Evolutionary conservation across 2,113 vertebrate species (phyloP), one percentile per base, ranked within the genome.

Genomic region (Atrichornis clamosus): DNA sequence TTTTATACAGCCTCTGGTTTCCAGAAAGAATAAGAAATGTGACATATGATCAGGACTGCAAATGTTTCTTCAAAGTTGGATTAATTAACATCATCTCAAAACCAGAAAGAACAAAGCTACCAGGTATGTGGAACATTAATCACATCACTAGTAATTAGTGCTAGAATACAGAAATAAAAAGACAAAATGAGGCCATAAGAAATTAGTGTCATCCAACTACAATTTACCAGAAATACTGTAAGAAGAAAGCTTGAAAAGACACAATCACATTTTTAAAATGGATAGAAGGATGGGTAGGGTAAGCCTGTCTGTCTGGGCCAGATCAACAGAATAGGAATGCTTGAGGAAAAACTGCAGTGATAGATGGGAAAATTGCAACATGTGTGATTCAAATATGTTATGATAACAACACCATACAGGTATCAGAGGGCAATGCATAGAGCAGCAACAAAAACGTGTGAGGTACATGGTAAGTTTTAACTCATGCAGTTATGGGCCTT

Each of bases 1-100:
- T 96, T 91, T 96, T 96, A 90, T 56, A 92, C 77, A 95, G 92
- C 35, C 49, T 80, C 84, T 87, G 72, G 65, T 90, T 97, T 97
- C 96, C 89, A 96, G 32, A 84, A 93, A 91, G 76, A 97, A 94
- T 96, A 95, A 95, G 41, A 69, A 97, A 96, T 90, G 58, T 94
- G 95, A 95, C 94, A 76, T 72, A 50, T 41, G 87, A 95, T 72
- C 60, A 85, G 91, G 90, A 97, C 77, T 77, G 41, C 87, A 96
- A 93, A 91, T 87, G 73, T 96, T 89, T 96, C 97, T 95, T 89
- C 89, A 68, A 95, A 95, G 86, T 96, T 97, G 97, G 97, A 96
- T 97, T 98, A 98, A 98, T 98, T 97, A 98, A 90, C 94, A 95
- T 97, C 96, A 97, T 98, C 95, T 91, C 93, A 92, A 97, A 97